Conservation (phyloP, 2,113 vertebrate genomes). For the Ia io region DNA sequence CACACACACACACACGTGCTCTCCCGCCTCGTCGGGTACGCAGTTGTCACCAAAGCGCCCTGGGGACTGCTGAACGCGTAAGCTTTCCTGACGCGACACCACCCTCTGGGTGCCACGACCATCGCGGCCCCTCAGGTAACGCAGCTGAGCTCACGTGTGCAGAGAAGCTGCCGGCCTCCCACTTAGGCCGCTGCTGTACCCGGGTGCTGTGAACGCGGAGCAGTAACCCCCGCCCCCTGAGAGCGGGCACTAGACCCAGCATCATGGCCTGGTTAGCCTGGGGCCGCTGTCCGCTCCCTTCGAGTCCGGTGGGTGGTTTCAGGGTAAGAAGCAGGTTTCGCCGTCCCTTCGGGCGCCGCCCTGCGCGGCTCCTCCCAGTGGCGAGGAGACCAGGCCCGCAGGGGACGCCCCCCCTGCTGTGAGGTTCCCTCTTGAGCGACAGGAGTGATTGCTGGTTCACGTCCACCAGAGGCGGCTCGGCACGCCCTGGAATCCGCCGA, state of each 20-base stretch:
- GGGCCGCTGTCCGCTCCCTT: background rate
- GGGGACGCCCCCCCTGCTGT: background rate
- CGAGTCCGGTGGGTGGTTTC: background rate
- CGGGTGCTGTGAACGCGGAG: no score
- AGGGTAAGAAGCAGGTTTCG: background rate
- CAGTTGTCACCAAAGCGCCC: background rate
- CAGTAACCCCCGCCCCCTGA: no score
- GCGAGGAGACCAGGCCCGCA: background rate
- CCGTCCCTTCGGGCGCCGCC: background rate
- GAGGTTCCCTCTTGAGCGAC: background rate
- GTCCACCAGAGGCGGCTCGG: background rate
- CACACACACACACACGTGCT: no score
- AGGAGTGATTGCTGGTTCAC: background rate
- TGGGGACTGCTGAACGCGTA: background rate
- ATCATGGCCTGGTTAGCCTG: conserved; percentile 25
- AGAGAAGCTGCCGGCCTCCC: background rate
- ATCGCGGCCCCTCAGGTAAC: background rate
- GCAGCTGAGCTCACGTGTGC: background rate
- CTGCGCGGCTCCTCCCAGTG: background rate
- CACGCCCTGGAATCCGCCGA: background rate
- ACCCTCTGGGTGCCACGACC: background rate
- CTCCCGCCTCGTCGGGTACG: no score
- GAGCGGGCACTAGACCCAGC: background rate
- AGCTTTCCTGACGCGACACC: no score
- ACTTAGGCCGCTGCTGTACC: background rate